Conservation (phyloP, 1,140 invertebrate species). For the Macrobrachium rosenbergii region DNA sequence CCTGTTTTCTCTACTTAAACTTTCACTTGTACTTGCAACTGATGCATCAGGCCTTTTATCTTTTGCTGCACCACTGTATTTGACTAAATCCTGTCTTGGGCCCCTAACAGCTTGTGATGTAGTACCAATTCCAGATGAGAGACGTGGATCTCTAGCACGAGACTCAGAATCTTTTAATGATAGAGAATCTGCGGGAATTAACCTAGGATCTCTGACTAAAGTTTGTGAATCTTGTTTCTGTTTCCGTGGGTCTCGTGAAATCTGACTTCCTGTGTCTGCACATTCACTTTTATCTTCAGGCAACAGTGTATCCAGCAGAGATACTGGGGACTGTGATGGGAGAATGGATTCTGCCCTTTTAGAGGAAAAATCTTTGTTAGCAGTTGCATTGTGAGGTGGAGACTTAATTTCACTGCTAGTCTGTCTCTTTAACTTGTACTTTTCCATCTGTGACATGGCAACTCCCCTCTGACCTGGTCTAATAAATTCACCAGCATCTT, state of each 20-base stretch:
- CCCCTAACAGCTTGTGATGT: constrained; percentile 15
- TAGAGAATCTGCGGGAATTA: constrained; percentile 4
- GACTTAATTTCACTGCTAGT: constrained; percentile 32
- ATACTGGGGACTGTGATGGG: constrained; percentile 32
- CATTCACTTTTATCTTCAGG: constrained; percentile 20
- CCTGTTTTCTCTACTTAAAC: constrained; percentile 28
- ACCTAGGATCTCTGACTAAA: constrained; percentile 43
- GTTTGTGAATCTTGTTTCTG: background rate
- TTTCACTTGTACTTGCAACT: too few species aligned
- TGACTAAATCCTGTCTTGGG: constrained; percentile 22
- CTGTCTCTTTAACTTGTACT: constrained; percentile 47
- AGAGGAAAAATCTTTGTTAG: constrained; percentile 16
- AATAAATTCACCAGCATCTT: constrained; percentile 38
- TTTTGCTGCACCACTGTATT: background rate
- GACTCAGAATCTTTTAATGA: background rate
- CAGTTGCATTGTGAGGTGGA: background rate
- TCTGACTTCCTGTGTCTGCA: background rate
- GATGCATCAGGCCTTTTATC: constrained; percentile 23
- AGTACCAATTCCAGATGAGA: background rate
- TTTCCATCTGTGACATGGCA: constrained; percentile 51
- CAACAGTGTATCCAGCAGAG: constrained; percentile 38
- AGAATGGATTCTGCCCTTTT: constrained; percentile 20
- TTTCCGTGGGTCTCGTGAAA: background rate
- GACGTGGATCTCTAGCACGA: constrained; percentile 37
- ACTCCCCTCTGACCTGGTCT: constrained; percentile 53